Conservation (phyloP, 1,140 invertebrate species). For the Reticulitermes speratus region DNA sequence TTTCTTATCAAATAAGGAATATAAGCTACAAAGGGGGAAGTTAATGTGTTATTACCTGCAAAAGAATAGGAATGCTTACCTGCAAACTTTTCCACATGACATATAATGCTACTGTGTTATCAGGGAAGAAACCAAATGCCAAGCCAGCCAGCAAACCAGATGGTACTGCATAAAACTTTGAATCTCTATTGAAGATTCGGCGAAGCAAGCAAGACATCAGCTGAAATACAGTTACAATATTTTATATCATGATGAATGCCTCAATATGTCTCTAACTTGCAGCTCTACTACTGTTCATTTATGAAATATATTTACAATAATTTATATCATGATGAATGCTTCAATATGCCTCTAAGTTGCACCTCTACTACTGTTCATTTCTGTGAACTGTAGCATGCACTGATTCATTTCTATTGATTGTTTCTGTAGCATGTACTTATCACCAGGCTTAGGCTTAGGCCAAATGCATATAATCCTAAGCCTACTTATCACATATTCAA, state of each 20-base stretch:
- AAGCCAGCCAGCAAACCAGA: conserved; percentile 63
- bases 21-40: too few species aligned
- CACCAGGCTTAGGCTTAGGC: too few species aligned
- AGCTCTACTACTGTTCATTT: not conserved
- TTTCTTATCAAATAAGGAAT: too few species aligned
- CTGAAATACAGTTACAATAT: conserved; percentile 46
- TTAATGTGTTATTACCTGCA: too few species aligned
- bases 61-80: conserved; percentile 44
- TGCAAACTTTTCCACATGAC: conserved; percentile 71
- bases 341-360: not conserved
- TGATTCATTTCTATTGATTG: too few species aligned
- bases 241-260: not conserved
- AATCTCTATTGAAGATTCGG: conserved; percentile 56
- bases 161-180: conserved; percentile 58
- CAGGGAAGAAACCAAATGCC: conserved; percentile 62
- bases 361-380: not conserved
- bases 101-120: conserved; percentile 67
- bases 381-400: too few species aligned
- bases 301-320: conserved; percentile 43
- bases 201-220: conserved; percentile 59
- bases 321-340: not conserved
- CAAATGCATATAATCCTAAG: too few species aligned
- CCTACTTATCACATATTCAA: too few species aligned
- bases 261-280: not conserved
- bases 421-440: too few species aligned